A percentile compares a stretch with the other conserved stretches of the same genome.
Conservation (phyloP, 1,140 invertebrate species). For the Drosophila sp. region DNA sequence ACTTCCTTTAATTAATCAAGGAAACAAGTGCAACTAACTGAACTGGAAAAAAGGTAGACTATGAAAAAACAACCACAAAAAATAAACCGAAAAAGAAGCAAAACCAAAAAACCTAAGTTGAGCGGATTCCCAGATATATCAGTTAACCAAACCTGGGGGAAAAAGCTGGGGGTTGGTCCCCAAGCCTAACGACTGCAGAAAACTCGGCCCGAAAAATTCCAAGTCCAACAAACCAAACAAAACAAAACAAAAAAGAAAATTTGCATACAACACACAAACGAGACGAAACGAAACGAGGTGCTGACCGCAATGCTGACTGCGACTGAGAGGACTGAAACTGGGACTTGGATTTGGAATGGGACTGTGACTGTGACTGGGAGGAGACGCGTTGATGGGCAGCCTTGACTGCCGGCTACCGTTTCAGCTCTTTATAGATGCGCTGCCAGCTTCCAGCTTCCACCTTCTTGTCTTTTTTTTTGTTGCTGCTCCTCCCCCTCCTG, state of each 20-base stretch:
- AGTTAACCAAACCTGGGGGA: conserved; percentile 39
- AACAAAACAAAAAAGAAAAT: conserved; percentile 52
- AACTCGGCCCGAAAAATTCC: conserved; percentile 53
- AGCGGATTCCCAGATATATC: conserved; percentile 65
- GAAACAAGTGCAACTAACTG: conserved; percentile 72
- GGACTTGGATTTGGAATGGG: neutral
- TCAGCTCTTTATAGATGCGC: conserved; percentile 52
- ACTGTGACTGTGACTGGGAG: conserved; percentile 11
- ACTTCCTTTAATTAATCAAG: conserved; percentile 73
- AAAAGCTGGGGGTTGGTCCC: conserved; percentile 31
- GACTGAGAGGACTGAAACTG: neutral
- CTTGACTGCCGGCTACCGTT: conserved; percentile 67
- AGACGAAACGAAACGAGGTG: conserved; percentile 31
- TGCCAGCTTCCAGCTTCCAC: conserved; percentile 51
- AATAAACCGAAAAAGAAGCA: conserved; percentile 25
- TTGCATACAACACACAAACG: conserved; percentile 80
- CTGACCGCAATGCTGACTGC: conserved; percentile 47
- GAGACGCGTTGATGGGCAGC: conserved; percentile 64
- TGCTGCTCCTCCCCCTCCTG: conserved; percentile 39
- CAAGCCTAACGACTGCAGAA: conserved; percentile 51
- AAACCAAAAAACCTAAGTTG: conserved; percentile 24
- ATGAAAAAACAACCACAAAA: conserved; percentile 18
- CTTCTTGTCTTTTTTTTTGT: conserved; percentile 41
- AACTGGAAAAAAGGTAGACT: conserved; percentile 23
- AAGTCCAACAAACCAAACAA: conserved; percentile 56